Evolutionary conservation across 2,797 vertebrate genomes (phyloP), one percentile per base, ranked within the genome.

Genomic region (Cheirogaleus major): DNA sequence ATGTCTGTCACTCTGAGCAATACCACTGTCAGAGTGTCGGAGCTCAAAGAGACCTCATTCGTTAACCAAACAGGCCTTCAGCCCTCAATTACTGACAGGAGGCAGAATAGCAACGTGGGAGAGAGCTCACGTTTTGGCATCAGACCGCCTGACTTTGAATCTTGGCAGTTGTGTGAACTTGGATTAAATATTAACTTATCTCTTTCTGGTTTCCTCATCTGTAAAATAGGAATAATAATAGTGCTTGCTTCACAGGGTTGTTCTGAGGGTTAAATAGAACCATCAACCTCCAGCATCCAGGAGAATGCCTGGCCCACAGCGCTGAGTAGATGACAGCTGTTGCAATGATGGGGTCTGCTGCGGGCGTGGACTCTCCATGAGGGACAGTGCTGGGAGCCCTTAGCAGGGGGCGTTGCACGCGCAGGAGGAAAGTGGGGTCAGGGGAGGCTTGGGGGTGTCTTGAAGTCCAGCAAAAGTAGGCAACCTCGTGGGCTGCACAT

Each of bases 101-200:
- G 41, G 55, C 41, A 52, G 14, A 65, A 69, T 3, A 69, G 43
- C 75, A 73, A 41, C 0, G 0, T 23, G 35, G 30, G 45, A 5
- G 72, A 65, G 45, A 27, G 35, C 87, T 89, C 67, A 15, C 8
- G 22, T 27, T 78, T 55, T 70, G 27, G 48, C 87, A 63, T 79
- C 38, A 35, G 30, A 80, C 22, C 43, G 25, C 32, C 23, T 76
- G 78, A 67, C 52, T 82, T 67, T 61, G 78, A 92, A 13, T 87
- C n/a, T 61, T 52, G 15, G 38, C 17, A 73, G 72, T 73, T 52
- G 35, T 69, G 59, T 27, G 67, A 89, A 25, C 80, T 69, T 73
- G 30, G 30, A 65, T 8, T 65, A 73, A 95, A 78, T 76, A 85
- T 55, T 35, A 79, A 90, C 87, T 63, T 87, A 9, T 84, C 91